phyloP scores from a whole-genome alignment of 2,113 vertebrate species.

The Tyto alba region DNA sequence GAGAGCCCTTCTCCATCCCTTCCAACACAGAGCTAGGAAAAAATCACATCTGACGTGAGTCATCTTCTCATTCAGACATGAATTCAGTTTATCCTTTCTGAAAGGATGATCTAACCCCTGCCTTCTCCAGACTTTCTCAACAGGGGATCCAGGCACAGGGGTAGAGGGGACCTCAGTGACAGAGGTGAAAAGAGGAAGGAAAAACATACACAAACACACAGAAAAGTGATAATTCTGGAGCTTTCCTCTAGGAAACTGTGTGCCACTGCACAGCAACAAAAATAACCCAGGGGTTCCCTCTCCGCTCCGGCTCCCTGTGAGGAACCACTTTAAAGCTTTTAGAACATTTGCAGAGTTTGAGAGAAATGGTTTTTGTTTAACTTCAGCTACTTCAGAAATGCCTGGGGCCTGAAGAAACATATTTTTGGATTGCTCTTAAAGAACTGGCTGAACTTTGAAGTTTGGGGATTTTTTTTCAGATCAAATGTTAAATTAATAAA shows the following conservation, averaged over 20 bases:
- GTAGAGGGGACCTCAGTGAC: not conserved
- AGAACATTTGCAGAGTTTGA: slow-evolving; percentile 56
- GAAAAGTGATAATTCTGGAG: slow-evolving; percentile 36
- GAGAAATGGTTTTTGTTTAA: slow-evolving; percentile 61
- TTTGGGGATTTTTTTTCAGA: slow-evolving; percentile 42
- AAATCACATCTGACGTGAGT: not conserved
- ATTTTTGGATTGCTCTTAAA: slow-evolving; percentile 70
- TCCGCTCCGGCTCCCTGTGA: not conserved
- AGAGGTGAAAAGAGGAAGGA: slow-evolving; percentile 53
- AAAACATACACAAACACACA: slow-evolving; percentile 40
- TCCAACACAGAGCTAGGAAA: not conserved
- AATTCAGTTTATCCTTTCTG: slow-evolving; percentile 17
- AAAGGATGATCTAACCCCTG: slow-evolving; percentile 31
- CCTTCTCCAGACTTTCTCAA: slow-evolving; percentile 41
- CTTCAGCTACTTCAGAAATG: slow-evolving; percentile 66
- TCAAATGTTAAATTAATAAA: slow-evolving; percentile 65
- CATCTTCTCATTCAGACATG: slow-evolving; percentile 29
- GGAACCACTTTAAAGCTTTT: slow-evolving; percentile 57
- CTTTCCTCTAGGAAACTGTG: slow-evolving; percentile 40
- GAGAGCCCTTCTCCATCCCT: not conserved
- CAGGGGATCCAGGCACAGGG: not conserved
- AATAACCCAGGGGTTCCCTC: slow-evolving; percentile 43
- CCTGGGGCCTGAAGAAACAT: slow-evolving; percentile 65
- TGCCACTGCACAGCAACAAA: slow-evolving; percentile 34
- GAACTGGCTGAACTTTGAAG: slow-evolving; percentile 64